Evolutionary conservation across 2,888 invertebrate genomes (phyloP).

Genomic region (Ormyrus labotus): DNA sequence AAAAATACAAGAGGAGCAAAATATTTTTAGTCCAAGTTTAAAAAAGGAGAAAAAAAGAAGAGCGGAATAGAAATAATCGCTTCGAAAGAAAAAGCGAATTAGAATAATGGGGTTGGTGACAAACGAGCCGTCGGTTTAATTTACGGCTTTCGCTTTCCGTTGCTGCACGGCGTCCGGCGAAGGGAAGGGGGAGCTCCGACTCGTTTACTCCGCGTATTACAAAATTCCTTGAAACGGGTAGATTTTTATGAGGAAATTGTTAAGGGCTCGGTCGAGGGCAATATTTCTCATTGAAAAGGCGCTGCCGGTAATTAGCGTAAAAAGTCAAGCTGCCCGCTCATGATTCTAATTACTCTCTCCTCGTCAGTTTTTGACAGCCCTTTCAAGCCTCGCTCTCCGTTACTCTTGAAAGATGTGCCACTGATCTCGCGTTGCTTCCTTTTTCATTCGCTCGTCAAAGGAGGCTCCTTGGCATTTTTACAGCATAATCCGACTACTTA

Average conservation of each 20-base stretch:
- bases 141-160: constrained; percentile 24
- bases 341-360: constrained; percentile 16
- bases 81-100: background rate
- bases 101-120: constrained; percentile 34
- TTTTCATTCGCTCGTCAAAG: background rate
- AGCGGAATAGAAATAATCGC: no score
- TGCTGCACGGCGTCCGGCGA: background rate
- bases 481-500: constrained; percentile 24
- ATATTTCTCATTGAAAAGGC: background rate
- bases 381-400: background rate
- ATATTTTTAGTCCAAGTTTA: no score
- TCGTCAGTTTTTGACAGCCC: background rate
- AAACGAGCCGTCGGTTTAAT: constrained; percentile 38
- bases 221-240: background rate
- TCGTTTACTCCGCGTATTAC: constrained; percentile 1
- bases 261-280: background rate
- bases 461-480: constrained; percentile 20
- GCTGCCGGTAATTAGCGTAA: background rate
- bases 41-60: background rate
- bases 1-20: no score
- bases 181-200: background rate
- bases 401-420: background rate
- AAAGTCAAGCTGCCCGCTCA: background rate
- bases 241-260: constrained; percentile 29
- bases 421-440: background rate